Evolutionary conservation across 2,113 vertebrate genomes (phyloP), one percentile per base, ranked within the genome.

Genomic region (Epinephelus cyanopodus): DNA sequence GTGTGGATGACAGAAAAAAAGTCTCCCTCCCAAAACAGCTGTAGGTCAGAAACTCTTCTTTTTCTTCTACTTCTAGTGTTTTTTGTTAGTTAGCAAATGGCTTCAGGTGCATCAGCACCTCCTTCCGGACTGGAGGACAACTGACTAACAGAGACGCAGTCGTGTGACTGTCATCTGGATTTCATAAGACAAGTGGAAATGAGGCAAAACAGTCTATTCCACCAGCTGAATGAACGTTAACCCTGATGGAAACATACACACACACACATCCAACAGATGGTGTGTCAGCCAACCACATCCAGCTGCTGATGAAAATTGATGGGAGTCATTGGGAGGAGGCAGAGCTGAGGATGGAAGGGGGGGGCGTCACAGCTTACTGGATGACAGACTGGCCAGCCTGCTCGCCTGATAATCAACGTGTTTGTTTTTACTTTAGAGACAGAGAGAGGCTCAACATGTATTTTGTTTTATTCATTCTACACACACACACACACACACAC

Each of bases 401-500:
- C n/a, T 25, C n/a, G 33, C 1, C 52, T 7, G 18, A 58, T 70
- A 84, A 75, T 80, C 71, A 75, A 33, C 1, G 23, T 19, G 64
- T 75, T 79, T 74, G 70, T 79, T 84, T 79, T 57, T 4, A 42
- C 63, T 79, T 56, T 11, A 27, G 23, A 71, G 72, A 48, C 1
- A 68, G 23, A 69, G 45, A 66, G 45, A 66, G 27, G 18, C 65
- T 63, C 0, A 3, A 11, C 7, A 3, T 27, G 45, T 37, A 37
- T 6, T 37, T 37, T 7, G 6, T 7, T 37, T 53, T 53, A 67
- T 72, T 61, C 47, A 82, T 33, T 10, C 53, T 52, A 77, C 72
- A 76, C 25, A 73, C 60, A 68, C 39, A 73, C 72, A 66, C 60
- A 83, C 33, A 77, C 72, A 76, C 25, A 73, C 60, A 68, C 48